Conservation (phyloP, 2,888 invertebrate species). For the Dicyrtoma fusca region DNA sequence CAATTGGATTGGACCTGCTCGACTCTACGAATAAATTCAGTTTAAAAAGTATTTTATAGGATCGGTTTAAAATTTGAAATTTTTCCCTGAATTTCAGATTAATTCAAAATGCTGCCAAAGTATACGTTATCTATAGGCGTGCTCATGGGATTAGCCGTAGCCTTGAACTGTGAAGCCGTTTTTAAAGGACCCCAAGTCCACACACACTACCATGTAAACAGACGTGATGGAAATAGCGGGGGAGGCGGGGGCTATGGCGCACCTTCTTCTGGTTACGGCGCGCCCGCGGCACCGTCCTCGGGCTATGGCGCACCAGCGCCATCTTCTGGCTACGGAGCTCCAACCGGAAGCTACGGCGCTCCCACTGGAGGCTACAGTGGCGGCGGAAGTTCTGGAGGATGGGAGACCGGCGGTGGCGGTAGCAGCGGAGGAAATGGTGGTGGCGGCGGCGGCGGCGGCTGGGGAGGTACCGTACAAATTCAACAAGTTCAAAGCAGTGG, state of each 20-base stretch:
- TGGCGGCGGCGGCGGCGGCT: slow-evolving; percentile 27
- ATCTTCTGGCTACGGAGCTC: background rate
- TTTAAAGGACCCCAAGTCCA: slow-evolving; percentile 17
- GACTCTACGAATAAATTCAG: no score
- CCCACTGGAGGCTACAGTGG: slow-evolving; percentile 31
- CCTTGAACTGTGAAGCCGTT: slow-evolving; percentile 25
- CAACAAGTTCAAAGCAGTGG: slow-evolving; percentile 31
- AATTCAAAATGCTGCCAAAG: slow-evolving; percentile 31
- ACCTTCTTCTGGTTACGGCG: slow-evolving; percentile 31
- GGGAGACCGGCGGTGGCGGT: slow-evolving; percentile 18
- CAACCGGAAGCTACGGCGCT: slow-evolving; percentile 15
- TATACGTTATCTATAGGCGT: slow-evolving; percentile 30
- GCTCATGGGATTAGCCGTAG: slow-evolving; percentile 37
- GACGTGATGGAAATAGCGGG: slow-evolving; percentile 34
- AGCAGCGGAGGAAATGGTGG: slow-evolving; percentile 31
- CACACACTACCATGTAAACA: slow-evolving; percentile 19
- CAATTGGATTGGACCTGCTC: no score
- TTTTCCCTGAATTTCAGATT: slow-evolving; percentile 32
- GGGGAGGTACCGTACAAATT: slow-evolving; percentile 29
- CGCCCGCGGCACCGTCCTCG: slow-evolving; percentile 15
- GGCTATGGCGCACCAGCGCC: slow-evolving; percentile 13
- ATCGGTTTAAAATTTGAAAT: slow-evolving; percentile 13
- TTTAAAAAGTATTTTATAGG: background rate
- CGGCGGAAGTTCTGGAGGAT: slow-evolving; percentile 19
- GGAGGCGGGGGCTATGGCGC: slow-evolving; percentile 19